These are phyloP conservation scores for Octodonta nipae DNA, from an alignment of 2,888 invertebrate genomes.

Conservation along the genomic window DNA sequence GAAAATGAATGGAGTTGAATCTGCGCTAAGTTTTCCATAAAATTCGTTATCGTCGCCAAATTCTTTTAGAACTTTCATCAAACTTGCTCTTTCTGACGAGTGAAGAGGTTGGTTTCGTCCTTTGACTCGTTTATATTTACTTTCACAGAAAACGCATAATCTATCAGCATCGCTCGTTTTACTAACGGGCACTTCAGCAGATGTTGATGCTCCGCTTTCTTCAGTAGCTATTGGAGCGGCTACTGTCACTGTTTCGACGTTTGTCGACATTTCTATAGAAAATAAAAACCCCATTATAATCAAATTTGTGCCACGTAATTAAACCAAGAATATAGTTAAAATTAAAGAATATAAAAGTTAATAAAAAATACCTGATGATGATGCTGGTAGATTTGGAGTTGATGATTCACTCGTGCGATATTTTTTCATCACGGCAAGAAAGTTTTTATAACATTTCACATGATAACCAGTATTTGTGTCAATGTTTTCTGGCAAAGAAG, in stretches of 20 bases:
- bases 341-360: conserved; percentile 4
- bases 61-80: too few species aligned
- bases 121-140: conserved; percentile 6
- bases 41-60: too few species aligned
- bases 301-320: conserved; percentile 1
- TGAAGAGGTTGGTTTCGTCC: too few species aligned
- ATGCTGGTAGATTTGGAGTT: conserved; percentile 3
- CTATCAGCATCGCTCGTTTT: too few species aligned
- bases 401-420: conserved; percentile 3
- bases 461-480: conserved; percentile 2
- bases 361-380: conserved; percentile 4
- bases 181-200: too few species aligned
- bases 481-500: conserved; percentile 3
- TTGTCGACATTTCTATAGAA: background rate
- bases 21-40: conserved; percentile 4
- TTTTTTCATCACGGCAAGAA: conserved; percentile 4
- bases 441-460: conserved; percentile 4
- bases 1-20: conserved; percentile 3
- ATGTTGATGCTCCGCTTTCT: conserved; percentile 4
- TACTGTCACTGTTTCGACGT: background rate
- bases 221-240: background rate
- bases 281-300: background rate
- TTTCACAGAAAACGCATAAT: too few species aligned
- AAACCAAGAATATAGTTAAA: conserved; percentile 3
- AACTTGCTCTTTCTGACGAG: too few species aligned